These are phyloP conservation scores for Apocheima hispidaria DNA, from an alignment of 2,888 invertebrate species.

Conservation along the genomic window DNA sequence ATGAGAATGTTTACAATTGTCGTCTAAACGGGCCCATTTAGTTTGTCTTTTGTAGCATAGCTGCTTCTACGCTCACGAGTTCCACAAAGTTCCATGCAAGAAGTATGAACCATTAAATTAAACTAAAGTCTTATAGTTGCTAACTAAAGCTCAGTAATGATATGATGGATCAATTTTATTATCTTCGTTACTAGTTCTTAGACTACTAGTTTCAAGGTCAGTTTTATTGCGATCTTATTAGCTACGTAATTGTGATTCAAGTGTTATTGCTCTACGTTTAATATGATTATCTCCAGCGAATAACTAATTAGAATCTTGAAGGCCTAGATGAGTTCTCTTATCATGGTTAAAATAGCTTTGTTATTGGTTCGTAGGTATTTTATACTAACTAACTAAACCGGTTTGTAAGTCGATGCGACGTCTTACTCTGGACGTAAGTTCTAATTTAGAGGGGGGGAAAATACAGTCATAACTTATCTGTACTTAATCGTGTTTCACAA, in stretches of 20 bases:
- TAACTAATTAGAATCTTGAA: slow-evolving; percentile 37
- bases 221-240: neutral
- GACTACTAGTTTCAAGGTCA: neutral
- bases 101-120: neutral
- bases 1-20: slow-evolving; percentile 40
- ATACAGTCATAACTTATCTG: too few species aligned
- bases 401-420: slow-evolving; percentile 39
- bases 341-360: slow-evolving; percentile 44
- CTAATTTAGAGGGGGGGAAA: slow-evolving; percentile 3
- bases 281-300: neutral
- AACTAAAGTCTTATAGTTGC: neutral
- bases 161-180: neutral
- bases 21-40: slow-evolving; percentile 25
- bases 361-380: slow-evolving; percentile 50
- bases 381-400: slow-evolving; percentile 49
- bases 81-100: too few species aligned
- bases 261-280: neutral
- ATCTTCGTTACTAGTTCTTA: too few species aligned
- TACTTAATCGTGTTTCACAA: too few species aligned
- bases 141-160: neutral
- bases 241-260: neutral
- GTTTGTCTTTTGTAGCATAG: neutral
- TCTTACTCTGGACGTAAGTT: slow-evolving; percentile 25
- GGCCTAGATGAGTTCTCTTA: slow-evolving; percentile 44
- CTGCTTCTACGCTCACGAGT: neutral